A percentile compares a stretch with the other conserved stretches of the same genome.
Evolutionary conservation across 2,797 vertebrate species (phyloP).

Genomic region (Acipenser oxyrinchus): DNA sequence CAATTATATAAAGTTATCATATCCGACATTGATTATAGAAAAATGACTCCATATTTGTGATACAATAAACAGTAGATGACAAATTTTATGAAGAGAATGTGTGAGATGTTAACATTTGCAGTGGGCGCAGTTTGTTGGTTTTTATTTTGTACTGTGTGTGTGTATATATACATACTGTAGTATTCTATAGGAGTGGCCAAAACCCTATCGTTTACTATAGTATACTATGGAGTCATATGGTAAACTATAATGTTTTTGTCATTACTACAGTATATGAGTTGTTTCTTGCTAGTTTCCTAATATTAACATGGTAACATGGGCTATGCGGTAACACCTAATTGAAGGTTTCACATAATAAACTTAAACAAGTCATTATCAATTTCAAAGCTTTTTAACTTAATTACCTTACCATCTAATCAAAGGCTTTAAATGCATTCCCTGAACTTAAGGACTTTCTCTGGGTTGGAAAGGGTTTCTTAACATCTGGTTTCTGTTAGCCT

Average conservation of each 20-base stretch:
- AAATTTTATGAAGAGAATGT: conserved; percentile 11
- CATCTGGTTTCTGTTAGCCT: background rate
- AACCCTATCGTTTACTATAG: no score
- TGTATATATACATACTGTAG: no score
- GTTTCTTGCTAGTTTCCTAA: background rate
- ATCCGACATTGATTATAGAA: conserved; percentile 24
- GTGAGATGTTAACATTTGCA: background rate
- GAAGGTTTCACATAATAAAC: background rate
- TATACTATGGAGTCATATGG: no score
- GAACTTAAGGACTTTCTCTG: background rate
- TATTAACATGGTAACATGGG: background rate
- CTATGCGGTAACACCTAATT: background rate
- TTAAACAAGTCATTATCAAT: background rate
- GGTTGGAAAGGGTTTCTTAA: background rate
- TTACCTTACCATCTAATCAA: background rate
- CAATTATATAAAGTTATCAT: conserved; percentile 52
- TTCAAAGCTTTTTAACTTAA: background rate
- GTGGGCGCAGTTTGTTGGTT: no score
- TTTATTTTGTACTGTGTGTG: no score
- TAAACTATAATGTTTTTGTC: background rate
- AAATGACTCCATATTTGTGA: background rate
- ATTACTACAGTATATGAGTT: background rate
- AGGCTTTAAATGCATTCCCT: background rate
- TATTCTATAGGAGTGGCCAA: no score
- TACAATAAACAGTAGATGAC: conserved; percentile 14